A percentile compares a stretch with the other conserved stretches of the same genome.
These are phyloP conservation scores for Alethe castanea DNA, from an alignment of 2,113 vertebrate genomes.

Conservation along the genomic window DNA sequence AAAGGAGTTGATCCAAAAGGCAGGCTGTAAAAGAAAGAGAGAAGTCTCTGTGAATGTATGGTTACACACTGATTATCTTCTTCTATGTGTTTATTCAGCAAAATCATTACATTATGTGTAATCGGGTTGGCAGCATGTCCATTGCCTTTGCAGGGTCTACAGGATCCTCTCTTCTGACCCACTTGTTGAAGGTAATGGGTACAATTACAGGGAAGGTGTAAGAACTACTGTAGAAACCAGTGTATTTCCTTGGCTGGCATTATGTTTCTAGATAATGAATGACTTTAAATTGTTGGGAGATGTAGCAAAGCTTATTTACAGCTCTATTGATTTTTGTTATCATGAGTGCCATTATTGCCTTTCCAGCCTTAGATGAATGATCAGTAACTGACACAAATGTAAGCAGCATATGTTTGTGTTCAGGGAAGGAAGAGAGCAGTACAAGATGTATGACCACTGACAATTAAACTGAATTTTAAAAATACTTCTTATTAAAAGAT, in stretches of 20 bases:
- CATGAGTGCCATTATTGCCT: background rate
- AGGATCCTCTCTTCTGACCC: background rate
- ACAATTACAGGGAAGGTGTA: background rate
- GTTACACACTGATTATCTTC: background rate
- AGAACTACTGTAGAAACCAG: background rate
- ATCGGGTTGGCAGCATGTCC: background rate
- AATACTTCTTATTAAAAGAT: background rate
- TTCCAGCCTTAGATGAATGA: slow-evolving; percentile 8
- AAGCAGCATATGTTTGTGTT: background rate
- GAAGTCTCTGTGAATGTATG: background rate
- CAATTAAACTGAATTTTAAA: background rate
- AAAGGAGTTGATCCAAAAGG: background rate
- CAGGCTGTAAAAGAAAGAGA: background rate
- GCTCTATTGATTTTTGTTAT: slow-evolving; percentile 40
- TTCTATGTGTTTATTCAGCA: background rate
- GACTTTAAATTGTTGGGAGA: background rate
- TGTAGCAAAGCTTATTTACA: slow-evolving; percentile 37
- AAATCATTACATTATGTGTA: background rate
- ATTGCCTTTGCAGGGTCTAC: background rate
- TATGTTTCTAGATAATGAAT: slow-evolving; percentile 2
- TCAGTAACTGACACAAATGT: background rate
- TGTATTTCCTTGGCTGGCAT: background rate
- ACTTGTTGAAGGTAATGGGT: background rate
- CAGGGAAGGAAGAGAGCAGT: background rate
- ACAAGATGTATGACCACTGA: background rate